Conservation (phyloP, 2,888 invertebrate species). For the Xestia c-nigrum region DNA sequence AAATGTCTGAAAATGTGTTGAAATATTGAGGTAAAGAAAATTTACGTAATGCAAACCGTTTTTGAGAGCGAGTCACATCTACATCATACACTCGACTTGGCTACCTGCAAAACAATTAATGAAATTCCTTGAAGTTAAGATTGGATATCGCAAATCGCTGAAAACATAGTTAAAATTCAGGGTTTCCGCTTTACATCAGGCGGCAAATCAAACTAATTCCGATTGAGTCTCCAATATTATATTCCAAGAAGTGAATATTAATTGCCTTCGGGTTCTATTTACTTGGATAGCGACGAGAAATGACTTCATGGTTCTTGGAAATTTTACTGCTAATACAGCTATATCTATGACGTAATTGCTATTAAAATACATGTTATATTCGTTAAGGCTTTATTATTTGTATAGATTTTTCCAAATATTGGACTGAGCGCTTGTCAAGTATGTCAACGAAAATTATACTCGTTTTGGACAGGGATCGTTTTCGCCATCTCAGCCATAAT, state of each 20-base stretch:
- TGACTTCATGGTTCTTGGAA: constrained; percentile 48
- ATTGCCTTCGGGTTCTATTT: constrained; percentile 48
- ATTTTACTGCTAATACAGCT: constrained; percentile 17
- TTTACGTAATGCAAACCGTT: background rate
- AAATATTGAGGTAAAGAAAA: background rate
- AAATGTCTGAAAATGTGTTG: background rate
- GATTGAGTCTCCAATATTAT: constrained; percentile 45
- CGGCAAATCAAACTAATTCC: constrained; percentile 53
- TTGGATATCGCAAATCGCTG: constrained; percentile 20
- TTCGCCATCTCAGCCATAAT: background rate
- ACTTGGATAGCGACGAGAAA: constrained; percentile 25
- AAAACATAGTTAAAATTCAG: constrained; percentile 28
- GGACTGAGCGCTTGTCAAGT: background rate
- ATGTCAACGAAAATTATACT: background rate
- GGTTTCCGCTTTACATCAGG: constrained; percentile 33
- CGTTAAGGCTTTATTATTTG: background rate
- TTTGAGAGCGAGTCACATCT: background rate
- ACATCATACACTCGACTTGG: background rate
- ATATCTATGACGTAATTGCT: constrained; percentile 24
- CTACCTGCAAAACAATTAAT: background rate
- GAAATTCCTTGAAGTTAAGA: constrained; percentile 12
- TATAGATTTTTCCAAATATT: background rate
- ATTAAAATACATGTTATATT: background rate
- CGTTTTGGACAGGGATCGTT: background rate
- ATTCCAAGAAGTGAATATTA: constrained; percentile 57